Evolutionary conservation across 2,888 invertebrate species (phyloP).

Genomic region (Gortyna flavago): DNA sequence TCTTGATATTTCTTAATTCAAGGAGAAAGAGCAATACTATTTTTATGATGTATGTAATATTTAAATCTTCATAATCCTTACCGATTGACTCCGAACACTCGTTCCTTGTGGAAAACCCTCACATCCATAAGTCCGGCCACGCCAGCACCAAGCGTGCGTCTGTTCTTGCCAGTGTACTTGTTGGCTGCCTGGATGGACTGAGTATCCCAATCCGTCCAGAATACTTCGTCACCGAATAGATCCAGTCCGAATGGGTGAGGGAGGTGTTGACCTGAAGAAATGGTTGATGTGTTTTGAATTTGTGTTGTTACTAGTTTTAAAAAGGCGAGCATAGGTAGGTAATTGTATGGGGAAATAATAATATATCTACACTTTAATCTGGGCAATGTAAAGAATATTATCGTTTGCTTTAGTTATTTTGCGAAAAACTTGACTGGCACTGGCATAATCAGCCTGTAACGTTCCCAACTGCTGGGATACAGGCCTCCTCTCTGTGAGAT

Average conservation of each 20-base stretch:
- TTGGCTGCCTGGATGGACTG: slow-evolving; percentile 94
- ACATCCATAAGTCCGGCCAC: slow-evolving; percentile 96
- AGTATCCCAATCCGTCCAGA: slow-evolving; percentile 96
- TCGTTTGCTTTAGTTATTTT: background rate
- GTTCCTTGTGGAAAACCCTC: slow-evolving; percentile 93
- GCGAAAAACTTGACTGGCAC: background rate
- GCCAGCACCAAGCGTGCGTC: slow-evolving; percentile 92
- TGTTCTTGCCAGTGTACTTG: slow-evolving; percentile 92
- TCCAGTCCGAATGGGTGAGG: slow-evolving; percentile 96
- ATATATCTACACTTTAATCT: background rate
- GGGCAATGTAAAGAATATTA: background rate
- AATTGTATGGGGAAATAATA: background rate
- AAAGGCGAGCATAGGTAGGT: background rate
- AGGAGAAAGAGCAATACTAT: background rate
- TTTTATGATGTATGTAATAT: background rate
- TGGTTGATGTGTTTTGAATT: background rate
- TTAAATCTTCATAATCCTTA: slow-evolving; percentile 56
- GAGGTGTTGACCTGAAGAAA: slow-evolving; percentile 88
- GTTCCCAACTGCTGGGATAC: background rate
- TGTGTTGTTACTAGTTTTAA: background rate
- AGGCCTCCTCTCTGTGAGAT: background rate
- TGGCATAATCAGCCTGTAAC: background rate
- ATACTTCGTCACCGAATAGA: slow-evolving; percentile 93
- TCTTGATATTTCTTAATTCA: background rate
- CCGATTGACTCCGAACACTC: slow-evolving; percentile 86